A percentile compares a stretch with the other conserved stretches of the same genome.
Conservation (phyloP, 2,888 invertebrate genomes). For the Galeruca laticollis region DNA sequence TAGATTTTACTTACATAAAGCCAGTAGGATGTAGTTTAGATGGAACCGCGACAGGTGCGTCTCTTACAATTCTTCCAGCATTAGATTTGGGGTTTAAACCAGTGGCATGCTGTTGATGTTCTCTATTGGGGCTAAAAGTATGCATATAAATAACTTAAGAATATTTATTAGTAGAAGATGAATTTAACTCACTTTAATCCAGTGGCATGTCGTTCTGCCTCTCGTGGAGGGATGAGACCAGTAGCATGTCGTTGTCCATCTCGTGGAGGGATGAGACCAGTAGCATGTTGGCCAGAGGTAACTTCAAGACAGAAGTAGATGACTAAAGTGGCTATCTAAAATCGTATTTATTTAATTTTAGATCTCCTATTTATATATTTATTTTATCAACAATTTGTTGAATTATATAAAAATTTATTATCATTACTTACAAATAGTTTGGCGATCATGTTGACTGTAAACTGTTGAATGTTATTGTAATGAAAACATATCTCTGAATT, state of each 20-base stretch:
- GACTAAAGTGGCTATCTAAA: conserved; percentile 13
- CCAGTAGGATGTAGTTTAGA: neutral
- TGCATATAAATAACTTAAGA: neutral
- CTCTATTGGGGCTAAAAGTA: neutral
- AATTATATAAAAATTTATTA: neutral
- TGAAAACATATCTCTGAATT: neutral
- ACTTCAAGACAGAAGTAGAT: conserved; percentile 7
- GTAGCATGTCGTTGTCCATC: conserved; percentile 22
- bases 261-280: conserved; percentile 4
- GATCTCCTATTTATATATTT: too few relatives aligned
- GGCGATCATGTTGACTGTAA: conserved; percentile 9
- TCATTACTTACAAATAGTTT: conserved; percentile 13
- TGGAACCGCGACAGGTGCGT: neutral
- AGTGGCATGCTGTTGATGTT: neutral
- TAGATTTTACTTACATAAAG: neutral
- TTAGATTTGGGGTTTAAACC: conserved; percentile 8
- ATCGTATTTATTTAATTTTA: neutral
- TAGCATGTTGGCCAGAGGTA: conserved; percentile 16
- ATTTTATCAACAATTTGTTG: too few relatives aligned
- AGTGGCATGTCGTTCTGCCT: neutral
- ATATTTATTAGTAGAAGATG: neutral
- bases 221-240: conserved; percentile 1
- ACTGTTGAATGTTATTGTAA: neutral
- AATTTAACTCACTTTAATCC: conserved; percentile 1
- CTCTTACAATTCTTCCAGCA: neutral